A percentile compares a stretch with the other conserved stretches of the same genome.
Evolutionary conservation across 2,888 invertebrate genomes (phyloP).

Genomic region (Ophion costatus): DNA sequence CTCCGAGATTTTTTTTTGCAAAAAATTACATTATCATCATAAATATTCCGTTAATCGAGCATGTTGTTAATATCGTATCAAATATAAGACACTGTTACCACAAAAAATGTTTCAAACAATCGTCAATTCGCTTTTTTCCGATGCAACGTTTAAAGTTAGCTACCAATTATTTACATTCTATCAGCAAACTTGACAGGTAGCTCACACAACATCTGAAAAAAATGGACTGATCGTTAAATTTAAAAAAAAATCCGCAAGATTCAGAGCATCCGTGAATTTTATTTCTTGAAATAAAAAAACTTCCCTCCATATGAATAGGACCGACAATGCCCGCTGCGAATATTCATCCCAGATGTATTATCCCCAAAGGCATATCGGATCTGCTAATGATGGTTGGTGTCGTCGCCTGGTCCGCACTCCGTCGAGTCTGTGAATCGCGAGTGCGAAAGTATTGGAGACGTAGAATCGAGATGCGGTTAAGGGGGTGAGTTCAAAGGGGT

Average conservation of each 20-base stretch:
- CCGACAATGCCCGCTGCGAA: neutral
- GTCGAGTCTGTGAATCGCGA: conserved; percentile 1
- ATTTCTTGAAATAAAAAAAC: neutral
- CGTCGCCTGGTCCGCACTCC: neutral
- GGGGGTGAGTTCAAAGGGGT: conserved; percentile 10
- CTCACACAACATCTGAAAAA: neutral
- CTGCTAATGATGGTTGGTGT: neutral
- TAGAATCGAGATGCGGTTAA: conserved; percentile 19
- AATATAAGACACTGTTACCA: too few species aligned
- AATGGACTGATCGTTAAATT: neutral
- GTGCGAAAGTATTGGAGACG: conserved; percentile 29
- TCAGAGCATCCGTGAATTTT: neutral
- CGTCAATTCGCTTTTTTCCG: too few species aligned
- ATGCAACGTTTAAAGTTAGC: too few species aligned
- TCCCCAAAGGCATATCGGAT: neutral
- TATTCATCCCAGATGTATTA: neutral
- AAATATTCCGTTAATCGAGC: too few species aligned
- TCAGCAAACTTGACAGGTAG: too few species aligned
- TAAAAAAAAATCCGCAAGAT: neutral
- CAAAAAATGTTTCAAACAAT: too few species aligned
- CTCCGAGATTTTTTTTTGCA: too few species aligned
- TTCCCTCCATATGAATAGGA: neutral
- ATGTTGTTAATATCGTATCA: too few species aligned
- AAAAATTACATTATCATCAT: too few species aligned
- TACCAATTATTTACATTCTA: too few species aligned